Base-by-base conservation (phyloP, 2,888 invertebrate species). In the Endotricha flammealis region DNA sequence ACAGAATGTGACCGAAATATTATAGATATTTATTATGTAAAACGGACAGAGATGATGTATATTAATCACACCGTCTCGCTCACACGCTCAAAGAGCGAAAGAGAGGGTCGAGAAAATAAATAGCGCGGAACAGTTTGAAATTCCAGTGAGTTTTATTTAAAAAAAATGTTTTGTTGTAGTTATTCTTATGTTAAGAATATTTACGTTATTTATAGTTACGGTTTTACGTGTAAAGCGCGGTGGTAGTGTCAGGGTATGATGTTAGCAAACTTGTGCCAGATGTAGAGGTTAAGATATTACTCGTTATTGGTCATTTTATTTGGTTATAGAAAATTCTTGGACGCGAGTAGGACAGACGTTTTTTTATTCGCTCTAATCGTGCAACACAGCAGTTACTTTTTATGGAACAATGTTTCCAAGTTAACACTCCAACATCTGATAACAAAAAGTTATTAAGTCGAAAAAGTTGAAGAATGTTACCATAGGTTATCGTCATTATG, bases 111-210 rank as follows among this genome's bases (percentile, higher is more conserved):
- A 23, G 23, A 3, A 12, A 13, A 20, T 30, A 17, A 33, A 16
- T 14, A 25, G 8, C 31, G 10, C 7, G 10, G 23, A 20, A 34
- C 17, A 34, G 35, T 35, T 35, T 27, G 16, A 14, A 24, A 35
- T 35, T 35, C 35, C 35, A 35, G 35, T 35, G 35, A 35, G 29
- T 29, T 35, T n/a, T n/a, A 17, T 34, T 27, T 8, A 28, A 28
- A n/a, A n/a, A n/a, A n/a, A n/a, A n/a, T 8, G 25, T 32, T 32
- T 34, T 20, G 17, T 35, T 78, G 66, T 77, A 80, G 77, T 77
- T 78, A 78, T 81, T 80, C 78, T 81, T 81, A 80, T 77, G 79
- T 82, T 81, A 81, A 80, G 81, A 77, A 78, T 81, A 78, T 77
- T 69, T 64, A 64, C 66, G 60, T 72, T 70, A 65, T 70, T 61